These are phyloP conservation scores for Exephanes ischioxanthus DNA, from an alignment of 2,888 invertebrate species.

Conservation along the genomic window DNA sequence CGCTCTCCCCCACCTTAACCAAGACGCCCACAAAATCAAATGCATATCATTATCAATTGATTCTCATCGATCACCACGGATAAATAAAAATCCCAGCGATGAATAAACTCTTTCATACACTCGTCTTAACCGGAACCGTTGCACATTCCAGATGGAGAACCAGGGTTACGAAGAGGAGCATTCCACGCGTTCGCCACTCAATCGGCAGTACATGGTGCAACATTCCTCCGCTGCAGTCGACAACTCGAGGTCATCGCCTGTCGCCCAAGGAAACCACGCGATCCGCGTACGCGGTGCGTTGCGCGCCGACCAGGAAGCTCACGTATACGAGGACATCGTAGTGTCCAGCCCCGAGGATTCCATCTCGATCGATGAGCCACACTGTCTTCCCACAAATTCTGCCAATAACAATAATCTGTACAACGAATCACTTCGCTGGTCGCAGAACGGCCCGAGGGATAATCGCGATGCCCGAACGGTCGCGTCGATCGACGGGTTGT, in stretches of 20 bases:
- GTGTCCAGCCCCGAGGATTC: slow-evolving; percentile 39
- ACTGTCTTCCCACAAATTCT: slow-evolving; percentile 31
- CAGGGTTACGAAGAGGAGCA: slow-evolving; percentile 82
- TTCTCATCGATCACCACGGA: slow-evolving; percentile 6
- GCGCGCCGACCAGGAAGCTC: slow-evolving; percentile 71
- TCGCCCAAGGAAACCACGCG: slow-evolving; percentile 3
- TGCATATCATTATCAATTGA: not conserved
- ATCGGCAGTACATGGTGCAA: slow-evolving; percentile 20
- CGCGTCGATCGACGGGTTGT: not conserved
- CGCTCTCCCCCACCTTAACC: no score
- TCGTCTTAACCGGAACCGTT: slow-evolving; percentile 31
- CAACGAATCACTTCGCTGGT: slow-evolving; percentile 10
- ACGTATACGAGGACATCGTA: slow-evolving; percentile 82
- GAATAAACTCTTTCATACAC: slow-evolving; percentile 24
- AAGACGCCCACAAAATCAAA: not conserved
- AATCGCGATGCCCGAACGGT: not conserved
- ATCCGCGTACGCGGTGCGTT: not conserved
- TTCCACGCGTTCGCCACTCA: slow-evolving; percentile 59
- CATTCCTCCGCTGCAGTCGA: slow-evolving; percentile 29
- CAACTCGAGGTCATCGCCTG: slow-evolving; percentile 30
- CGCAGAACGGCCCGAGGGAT: slow-evolving; percentile 11
- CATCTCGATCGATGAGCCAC: slow-evolving; percentile 1
- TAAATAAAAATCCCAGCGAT: not conserved
- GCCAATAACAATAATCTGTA: slow-evolving; percentile 37
- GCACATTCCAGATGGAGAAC: slow-evolving; percentile 81